Conservation (phyloP, 2,797 vertebrate genomes). For the Gallinago nigripennis region DNA sequence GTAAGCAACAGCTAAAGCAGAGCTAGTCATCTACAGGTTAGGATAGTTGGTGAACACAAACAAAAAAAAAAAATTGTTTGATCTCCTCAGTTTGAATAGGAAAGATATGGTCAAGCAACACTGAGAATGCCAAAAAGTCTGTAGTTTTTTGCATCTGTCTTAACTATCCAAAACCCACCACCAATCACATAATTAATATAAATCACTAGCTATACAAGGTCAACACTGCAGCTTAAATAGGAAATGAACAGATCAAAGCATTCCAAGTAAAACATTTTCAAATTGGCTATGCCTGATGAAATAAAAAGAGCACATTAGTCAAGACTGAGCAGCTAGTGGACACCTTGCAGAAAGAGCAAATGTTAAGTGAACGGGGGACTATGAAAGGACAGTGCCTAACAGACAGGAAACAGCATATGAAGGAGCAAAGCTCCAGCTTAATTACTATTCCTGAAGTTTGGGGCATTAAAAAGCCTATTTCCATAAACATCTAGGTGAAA, state of each 20-base stretch:
- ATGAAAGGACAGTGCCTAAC: neutral
- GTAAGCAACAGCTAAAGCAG: neutral
- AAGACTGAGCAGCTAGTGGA: neutral
- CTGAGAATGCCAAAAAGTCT: neutral
- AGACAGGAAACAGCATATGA: neutral
- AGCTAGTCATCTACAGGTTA: neutral
- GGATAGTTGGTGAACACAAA: neutral
- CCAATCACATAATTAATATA: neutral
- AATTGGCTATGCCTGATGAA: neutral
- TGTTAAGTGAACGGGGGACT: neutral
- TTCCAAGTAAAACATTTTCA: neutral
- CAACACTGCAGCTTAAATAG: neutral
- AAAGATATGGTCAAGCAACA: neutral
- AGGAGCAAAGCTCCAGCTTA: neutral
- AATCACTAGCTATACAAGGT: neutral
- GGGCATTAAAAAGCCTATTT: neutral
- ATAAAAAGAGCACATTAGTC: neutral
- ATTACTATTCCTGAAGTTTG: neutral
- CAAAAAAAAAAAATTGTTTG: neutral
- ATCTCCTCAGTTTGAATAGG: neutral
- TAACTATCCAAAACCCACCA: neutral
- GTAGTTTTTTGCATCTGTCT: neutral
- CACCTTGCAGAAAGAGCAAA: neutral
- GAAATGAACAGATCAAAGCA: neutral
- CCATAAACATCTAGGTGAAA: neutral